Percentiles rank a stretch among this genome's conserved stretches.
Conservation (phyloP, 2,888 invertebrate species). For the Sepioteuthis lessoniana region DNA sequence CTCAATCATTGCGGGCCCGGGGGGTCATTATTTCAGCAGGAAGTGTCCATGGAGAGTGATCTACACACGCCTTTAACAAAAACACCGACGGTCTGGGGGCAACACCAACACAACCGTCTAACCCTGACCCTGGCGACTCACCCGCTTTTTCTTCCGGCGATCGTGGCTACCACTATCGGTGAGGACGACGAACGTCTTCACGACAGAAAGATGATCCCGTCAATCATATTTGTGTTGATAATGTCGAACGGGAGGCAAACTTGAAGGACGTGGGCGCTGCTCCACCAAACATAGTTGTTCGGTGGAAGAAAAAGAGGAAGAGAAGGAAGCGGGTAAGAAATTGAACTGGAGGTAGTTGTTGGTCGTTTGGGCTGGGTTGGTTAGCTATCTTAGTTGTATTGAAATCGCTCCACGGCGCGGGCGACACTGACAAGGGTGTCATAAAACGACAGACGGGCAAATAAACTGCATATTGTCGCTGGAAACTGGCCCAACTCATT, state of each 20-base stretch:
- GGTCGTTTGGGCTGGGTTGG: too few relatives aligned
- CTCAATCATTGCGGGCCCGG: slow-evolving; percentile 15
- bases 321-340: too few relatives aligned
- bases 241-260: not conserved
- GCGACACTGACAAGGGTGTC: not conserved
- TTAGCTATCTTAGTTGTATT: too few relatives aligned
- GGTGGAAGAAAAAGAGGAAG: not conserved
- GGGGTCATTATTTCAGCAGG: slow-evolving; percentile 25
- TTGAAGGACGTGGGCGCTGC: not conserved
- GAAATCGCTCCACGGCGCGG: not conserved
- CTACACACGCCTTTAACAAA: slow-evolving; percentile 41
- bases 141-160: not conserved
- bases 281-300: not conserved
- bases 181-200: not conserved
- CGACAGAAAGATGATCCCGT: slow-evolving; percentile 20
- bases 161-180: not conserved
- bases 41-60: not conserved
- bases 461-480: slow-evolving; percentile 46
- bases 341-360: too few relatives aligned
- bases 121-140: not conserved
- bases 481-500: slow-evolving; percentile 45
- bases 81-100: slow-evolving; percentile 35
- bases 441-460: slow-evolving; percentile 1
- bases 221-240: not conserved
- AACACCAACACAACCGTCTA: not conserved